A percentile compares a stretch with the other conserved stretches of the same genome.
phyloP scores from a whole-genome alignment of 2,113 vertebrate species.

The Emberiza fucata region DNA sequence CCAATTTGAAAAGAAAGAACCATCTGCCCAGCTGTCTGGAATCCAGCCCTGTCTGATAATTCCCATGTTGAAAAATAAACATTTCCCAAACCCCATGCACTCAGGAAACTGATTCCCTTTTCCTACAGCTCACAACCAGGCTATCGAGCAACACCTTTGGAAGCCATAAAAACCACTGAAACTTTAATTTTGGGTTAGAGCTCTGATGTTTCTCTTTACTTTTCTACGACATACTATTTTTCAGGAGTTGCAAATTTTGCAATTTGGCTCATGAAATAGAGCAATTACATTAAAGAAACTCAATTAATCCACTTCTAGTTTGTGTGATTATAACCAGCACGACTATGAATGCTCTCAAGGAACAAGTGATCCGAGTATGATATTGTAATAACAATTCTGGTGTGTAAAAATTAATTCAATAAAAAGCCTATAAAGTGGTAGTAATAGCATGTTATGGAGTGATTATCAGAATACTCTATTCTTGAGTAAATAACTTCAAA shows the following conservation, averaged over 20 bases:
- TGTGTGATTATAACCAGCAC: background rate
- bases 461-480: background rate
- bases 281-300: background rate
- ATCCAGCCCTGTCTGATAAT: slow-evolving; percentile 37
- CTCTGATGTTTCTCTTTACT: background rate
- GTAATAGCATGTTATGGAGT: background rate
- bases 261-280: background rate
- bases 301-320: background rate
- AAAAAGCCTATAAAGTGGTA: background rate
- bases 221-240: background rate
- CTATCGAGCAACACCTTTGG: background rate
- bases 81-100: background rate
- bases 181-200: background rate
- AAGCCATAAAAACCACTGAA: background rate
- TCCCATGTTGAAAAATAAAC: slow-evolving; percentile 42
- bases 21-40: slow-evolving; percentile 70
- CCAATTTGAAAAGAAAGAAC: slow-evolving; percentile 58
- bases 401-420: background rate
- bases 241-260: background rate
- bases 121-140: background rate
- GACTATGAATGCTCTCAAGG: background rate
- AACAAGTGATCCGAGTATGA: background rate
- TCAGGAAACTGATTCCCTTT: background rate
- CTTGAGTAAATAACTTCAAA: background rate
- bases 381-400: background rate